Percentiles rank a stretch among this genome's conserved stretches.
Evolutionary conservation across 2,797 vertebrate genomes (phyloP).

Genomic region (Zonotrichia albicollis): DNA sequence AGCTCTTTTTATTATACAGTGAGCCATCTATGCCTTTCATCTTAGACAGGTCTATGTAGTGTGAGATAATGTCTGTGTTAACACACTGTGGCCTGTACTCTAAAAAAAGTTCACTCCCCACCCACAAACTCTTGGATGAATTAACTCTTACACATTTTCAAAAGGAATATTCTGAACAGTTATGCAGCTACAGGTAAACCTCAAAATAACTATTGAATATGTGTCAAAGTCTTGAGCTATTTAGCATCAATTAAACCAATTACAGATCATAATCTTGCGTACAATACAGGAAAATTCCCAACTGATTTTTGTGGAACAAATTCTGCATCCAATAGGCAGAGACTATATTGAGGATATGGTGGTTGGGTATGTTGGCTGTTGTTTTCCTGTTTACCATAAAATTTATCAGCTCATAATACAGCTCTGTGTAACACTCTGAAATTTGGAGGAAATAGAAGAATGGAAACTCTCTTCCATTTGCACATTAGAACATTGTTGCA

Average conservation of each 20-base stretch:
- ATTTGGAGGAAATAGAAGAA: neutral
- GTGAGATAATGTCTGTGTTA: neutral
- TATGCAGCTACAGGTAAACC: neutral
- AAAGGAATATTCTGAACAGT: neutral
- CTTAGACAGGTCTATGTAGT: neutral
- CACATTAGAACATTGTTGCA: fast-evolving
- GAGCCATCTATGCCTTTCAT: neutral
- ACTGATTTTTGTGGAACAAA: neutral
- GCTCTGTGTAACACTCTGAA: neutral
- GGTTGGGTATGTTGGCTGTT: neutral
- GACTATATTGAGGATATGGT: neutral
- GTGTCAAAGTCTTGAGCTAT: neutral
- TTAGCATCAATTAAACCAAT: neutral
- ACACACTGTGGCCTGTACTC: neutral
- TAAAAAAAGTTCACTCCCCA: neutral
- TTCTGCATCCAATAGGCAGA: neutral
- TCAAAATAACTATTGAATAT: neutral
- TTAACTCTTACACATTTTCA: neutral
- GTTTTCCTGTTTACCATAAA: neutral
- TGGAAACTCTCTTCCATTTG: neutral
- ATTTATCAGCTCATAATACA: neutral
- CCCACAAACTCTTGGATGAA: neutral
- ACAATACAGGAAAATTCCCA: neutral
- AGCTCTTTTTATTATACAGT: slow-evolving; percentile 4
- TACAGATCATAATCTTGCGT: neutral